phyloP scores from a whole-genome alignment of 2,888 invertebrate genomes.

The Eucera pruinosa region DNA sequence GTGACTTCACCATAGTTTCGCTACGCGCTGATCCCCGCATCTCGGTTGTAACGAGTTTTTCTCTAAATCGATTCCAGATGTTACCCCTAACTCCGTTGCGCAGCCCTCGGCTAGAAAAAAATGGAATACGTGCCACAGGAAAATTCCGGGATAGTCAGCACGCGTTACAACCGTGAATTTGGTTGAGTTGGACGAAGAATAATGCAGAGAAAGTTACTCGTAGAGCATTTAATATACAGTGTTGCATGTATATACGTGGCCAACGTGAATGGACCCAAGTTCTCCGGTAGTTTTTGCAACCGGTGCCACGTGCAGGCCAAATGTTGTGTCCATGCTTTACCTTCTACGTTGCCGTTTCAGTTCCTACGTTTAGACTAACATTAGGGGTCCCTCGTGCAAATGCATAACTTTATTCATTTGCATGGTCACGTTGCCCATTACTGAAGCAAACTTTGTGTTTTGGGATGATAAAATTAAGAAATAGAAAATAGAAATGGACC shows the following conservation, averaged over 20 bases:
- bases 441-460: too few species aligned
- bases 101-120: constrained; percentile 2
- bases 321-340: constrained; percentile 50
- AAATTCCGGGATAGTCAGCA: constrained; percentile 36
- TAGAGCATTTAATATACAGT: constrained; percentile 30
- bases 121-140: constrained; percentile 21
- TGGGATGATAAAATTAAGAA: too few species aligned
- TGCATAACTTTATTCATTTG: not conserved
- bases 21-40: not conserved
- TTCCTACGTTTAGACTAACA: not conserved
- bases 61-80: constrained; percentile 48
- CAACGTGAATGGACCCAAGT: constrained; percentile 48
- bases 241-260: constrained; percentile 12
- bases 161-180: constrained; percentile 45
- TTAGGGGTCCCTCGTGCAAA: not conserved
- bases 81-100: constrained; percentile 20
- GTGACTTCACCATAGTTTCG: not conserved
- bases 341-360: constrained; percentile 9
- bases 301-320: constrained; percentile 66
- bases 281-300: constrained; percentile 53
- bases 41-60: not conserved
- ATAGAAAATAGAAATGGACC: too few species aligned
- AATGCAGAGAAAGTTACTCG: constrained; percentile 35
- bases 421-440: not conserved
- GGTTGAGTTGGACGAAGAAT: constrained; percentile 33